Evolutionary conservation across 2,888 invertebrate genomes (phyloP).

Genomic region (Salpingus planirostris): DNA sequence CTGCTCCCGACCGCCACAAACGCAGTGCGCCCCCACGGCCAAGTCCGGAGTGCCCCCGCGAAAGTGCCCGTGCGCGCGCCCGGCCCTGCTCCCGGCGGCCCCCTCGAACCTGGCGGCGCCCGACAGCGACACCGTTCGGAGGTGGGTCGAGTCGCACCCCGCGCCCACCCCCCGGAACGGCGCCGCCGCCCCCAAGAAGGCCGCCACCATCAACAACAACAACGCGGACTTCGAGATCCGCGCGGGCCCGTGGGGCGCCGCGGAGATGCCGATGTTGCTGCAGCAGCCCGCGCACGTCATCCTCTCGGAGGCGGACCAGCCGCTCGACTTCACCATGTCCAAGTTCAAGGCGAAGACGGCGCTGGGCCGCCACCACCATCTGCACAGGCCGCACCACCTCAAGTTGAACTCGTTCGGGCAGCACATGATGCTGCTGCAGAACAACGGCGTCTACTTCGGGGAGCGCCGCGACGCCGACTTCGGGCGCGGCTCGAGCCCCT

Average conservation of each 20-base stretch:
- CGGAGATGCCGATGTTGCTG: slow-evolving; percentile 55
- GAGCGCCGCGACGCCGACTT: slow-evolving; percentile 35
- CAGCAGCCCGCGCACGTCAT: slow-evolving; percentile 45
- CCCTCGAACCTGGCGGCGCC: slow-evolving; percentile 49
- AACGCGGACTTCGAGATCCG: slow-evolving; percentile 41
- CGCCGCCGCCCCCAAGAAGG: slow-evolving; percentile 40
- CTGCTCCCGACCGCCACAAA: too few relatives aligned
- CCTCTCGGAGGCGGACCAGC: slow-evolving; percentile 49
- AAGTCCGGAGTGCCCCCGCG: too few relatives aligned
- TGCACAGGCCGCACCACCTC: too few relatives aligned
- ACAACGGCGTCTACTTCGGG: slow-evolving; percentile 38
- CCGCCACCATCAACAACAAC: slow-evolving; percentile 44
- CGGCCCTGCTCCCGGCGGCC: too few relatives aligned
- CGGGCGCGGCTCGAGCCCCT: slow-evolving; percentile 36
- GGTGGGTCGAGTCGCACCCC: slow-evolving; percentile 49
- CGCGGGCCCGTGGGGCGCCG: slow-evolving; percentile 15
- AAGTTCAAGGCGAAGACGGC: slow-evolving; percentile 42
- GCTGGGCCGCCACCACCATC: neutral
- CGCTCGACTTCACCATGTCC: slow-evolving; percentile 66
- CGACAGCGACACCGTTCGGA: slow-evolving; percentile 50
- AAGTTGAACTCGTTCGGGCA: too few relatives aligned
- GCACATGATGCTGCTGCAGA: slow-evolving; percentile 40
- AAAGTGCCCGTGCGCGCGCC: too few relatives aligned
- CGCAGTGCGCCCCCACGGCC: too few relatives aligned
- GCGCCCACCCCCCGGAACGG: slow-evolving; percentile 44